Percentiles rank a stretch among this genome's conserved stretches.
These are phyloP conservation scores for Copsychus sechellarum DNA, from an alignment of 2,113 vertebrate genomes.

Conservation along the genomic window DNA sequence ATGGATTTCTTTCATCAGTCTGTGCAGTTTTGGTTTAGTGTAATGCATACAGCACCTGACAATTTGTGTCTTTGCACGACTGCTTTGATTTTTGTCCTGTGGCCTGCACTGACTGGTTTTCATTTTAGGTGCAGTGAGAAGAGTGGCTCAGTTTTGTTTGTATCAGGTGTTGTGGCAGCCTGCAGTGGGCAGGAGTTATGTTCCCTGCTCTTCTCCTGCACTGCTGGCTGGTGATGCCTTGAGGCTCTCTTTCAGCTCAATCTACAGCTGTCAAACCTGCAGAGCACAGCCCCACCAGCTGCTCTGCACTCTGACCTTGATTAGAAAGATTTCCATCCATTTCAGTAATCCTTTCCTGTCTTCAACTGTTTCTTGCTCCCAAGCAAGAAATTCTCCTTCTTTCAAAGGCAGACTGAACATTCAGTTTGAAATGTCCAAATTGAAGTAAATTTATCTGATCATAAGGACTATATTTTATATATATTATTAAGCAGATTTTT, in stretches of 20 bases:
- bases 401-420: neutral
- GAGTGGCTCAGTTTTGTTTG: neutral
- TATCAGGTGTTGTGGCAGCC: neutral
- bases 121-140: neutral
- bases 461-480: neutral
- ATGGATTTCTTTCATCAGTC: accelerated
- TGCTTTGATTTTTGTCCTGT: neutral
- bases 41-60: neutral
- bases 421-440: neutral
- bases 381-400: neutral
- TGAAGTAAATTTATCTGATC: neutral
- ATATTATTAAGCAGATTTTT: neutral
- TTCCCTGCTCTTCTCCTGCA: neutral
- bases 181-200: neutral
- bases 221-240: neutral
- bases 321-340: neutral
- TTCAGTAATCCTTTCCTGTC: neutral
- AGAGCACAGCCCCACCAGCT: neutral
- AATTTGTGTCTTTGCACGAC: neutral
- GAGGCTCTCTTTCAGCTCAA: neutral
- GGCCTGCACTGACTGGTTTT: neutral
- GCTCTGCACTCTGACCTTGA: neutral
- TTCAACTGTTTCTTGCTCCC: neutral
- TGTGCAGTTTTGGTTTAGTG: neutral
- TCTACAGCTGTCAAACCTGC: neutral